phyloP scores from a whole-genome alignment of 2,113 vertebrate species.

The Rana temporaria region DNA sequence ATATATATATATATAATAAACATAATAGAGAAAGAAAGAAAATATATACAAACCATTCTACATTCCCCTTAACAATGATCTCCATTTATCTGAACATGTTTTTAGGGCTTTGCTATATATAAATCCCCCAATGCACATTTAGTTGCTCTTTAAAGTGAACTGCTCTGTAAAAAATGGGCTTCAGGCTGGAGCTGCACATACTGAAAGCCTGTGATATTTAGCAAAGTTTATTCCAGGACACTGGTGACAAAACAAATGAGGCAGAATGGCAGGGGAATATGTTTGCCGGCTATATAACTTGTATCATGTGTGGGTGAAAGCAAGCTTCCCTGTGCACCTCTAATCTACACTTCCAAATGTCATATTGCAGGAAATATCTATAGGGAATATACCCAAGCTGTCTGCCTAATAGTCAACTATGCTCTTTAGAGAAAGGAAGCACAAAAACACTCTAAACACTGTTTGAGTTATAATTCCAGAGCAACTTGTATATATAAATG shows the following conservation, averaged over 20 bases:
- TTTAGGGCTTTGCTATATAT: background rate
- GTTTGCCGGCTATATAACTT: slow-evolving; percentile 3
- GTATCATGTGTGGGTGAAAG: slow-evolving; percentile 33
- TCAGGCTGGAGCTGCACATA: background rate
- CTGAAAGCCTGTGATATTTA: background rate
- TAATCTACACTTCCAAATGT: slow-evolving; percentile 4
- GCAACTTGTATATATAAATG: background rate
- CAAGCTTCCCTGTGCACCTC: background rate
- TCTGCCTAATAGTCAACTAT: background rate
- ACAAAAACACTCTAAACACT: background rate
- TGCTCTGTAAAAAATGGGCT: background rate
- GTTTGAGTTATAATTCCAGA: background rate
- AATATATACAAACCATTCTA: no score
- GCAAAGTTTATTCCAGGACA: slow-evolving; percentile 30
- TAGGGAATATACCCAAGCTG: background rate
- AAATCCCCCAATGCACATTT: background rate
- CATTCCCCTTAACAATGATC: background rate
- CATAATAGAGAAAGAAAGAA: no score
- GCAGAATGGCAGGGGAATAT: slow-evolving; percentile 25
- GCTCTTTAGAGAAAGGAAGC: background rate
- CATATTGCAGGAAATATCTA: background rate
- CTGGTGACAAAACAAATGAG: slow-evolving; percentile 3
- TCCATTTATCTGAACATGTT: background rate
- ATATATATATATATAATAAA: no score
- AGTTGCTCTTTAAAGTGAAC: slow-evolving; percentile 6